Evolutionary conservation across 2,797 vertebrate species (phyloP).

Genomic region (Australoheros facetus): DNA sequence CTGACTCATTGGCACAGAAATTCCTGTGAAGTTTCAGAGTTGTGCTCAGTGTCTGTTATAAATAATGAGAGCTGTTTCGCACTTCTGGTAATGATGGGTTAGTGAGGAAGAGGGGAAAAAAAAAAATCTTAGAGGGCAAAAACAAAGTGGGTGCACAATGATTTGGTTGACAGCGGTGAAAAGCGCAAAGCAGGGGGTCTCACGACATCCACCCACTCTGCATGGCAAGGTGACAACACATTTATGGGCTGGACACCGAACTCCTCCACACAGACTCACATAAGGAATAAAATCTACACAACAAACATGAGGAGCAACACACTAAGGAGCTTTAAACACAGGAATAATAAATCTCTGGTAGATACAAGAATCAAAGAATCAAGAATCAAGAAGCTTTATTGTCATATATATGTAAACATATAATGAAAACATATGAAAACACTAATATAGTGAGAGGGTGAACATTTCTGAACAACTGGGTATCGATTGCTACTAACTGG

Average conservation of each 20-base stretch:
- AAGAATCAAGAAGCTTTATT: too few relatives aligned
- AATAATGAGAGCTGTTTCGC: conserved; percentile 1
- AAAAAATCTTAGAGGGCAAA: conserved; percentile 15
- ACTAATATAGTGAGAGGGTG: conserved; percentile 13
- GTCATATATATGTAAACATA: too few relatives aligned
- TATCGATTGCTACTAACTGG: neutral
- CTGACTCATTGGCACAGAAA: conserved; percentile 11
- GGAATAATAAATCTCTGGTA: conserved; percentile 43
- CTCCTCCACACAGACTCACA: conserved; percentile 21
- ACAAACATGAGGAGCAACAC: conserved; percentile 3
- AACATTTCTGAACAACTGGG: conserved; percentile 8
- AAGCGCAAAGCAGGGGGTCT: conserved; percentile 54
- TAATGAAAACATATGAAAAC: too few relatives aligned
- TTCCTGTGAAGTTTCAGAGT: neutral
- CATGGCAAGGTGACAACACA: conserved; percentile 51
- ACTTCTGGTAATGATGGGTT: conserved; percentile 47
- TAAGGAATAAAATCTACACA: conserved; percentile 33
- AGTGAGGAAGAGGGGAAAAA: neutral
- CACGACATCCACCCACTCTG: conserved; percentile 73
- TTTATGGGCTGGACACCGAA: conserved; percentile 48
- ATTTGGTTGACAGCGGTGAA: conserved; percentile 59
- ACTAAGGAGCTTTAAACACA: neutral
- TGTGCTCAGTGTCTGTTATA: conserved; percentile 8
- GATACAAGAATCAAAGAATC: too few relatives aligned
- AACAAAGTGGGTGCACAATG: conserved; percentile 57